Base-by-base conservation (phyloP, 2,113 vertebrate species). In the Apeltes quadracus region DNA sequence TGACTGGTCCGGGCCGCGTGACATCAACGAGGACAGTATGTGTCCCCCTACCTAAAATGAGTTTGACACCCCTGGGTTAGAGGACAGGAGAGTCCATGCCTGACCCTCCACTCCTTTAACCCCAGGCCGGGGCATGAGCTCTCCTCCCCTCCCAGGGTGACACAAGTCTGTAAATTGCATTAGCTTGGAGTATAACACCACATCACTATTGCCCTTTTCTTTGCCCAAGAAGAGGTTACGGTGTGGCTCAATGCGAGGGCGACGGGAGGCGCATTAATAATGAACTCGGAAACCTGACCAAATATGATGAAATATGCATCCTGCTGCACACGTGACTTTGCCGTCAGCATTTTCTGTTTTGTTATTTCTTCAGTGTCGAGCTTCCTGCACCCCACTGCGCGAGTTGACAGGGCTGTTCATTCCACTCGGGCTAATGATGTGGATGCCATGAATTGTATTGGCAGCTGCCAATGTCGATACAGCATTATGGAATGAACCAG, bases 381-480 rank as follows among this genome's bases (percentile, higher is more conserved):
- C 69, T 69, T 22, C 75, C 86, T 64, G 70, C 58, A 62, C 75
- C 79, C 86, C 79, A 34, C 84, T 61, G 87, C 46, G 76, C 57
- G 39, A 82, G 84, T 75, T 92, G 91, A 92, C 91, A 90, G 90
- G 44, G 78, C 90, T 92, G 92, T 91, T 92, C 90, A 86, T 82
- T 92, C 88, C 85, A 91, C 91, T 93, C 78, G 66, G 72, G 61
- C 79, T 82, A 81, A 90, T 94, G 93, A 94, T 89, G 89, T 76
- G 84, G 91, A 93, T 81, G 84, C 81, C 76, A 71, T 78, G 79
- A 88, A 94, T 94, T 94, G 90, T 94, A 94, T 94, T 92, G 94
- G 90, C 94, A 94, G 92, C 92, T 94, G 93, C 90, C 94, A 93
- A 93, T 94, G 93, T 91, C 85, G 81, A 94, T 94, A 84, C 39